Conservation (phyloP, 2,113 vertebrate genomes). For the Pteruthius melanotis region DNA sequence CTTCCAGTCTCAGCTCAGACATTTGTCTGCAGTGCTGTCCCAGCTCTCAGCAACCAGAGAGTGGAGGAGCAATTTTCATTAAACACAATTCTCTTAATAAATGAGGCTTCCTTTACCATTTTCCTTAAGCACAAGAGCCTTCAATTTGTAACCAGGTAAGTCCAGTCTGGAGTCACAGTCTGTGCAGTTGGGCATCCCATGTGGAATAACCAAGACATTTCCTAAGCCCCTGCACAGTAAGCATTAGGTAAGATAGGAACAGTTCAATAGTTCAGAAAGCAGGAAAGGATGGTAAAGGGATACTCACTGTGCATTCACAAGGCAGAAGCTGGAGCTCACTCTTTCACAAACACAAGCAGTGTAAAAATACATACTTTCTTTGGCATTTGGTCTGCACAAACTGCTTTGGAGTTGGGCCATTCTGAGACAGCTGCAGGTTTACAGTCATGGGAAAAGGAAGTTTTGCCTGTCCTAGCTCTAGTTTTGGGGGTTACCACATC, state of each 20-base stretch:
- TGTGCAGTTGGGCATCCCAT: fast-evolving
- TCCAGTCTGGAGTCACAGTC: background rate
- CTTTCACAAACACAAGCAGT: background rate
- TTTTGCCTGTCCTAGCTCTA: background rate
- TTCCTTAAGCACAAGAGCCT: background rate
- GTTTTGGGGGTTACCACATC: fast-evolving
- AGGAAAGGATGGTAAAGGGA: background rate
- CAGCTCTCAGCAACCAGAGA: background rate
- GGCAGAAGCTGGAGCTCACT: background rate
- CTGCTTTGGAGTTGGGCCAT: background rate
- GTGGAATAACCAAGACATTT: background rate
- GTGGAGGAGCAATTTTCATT: background rate
- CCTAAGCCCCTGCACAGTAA: background rate
- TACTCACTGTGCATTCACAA: background rate
- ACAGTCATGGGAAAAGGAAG: fast-evolving
- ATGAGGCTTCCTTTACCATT: background rate
- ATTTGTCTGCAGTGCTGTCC: background rate
- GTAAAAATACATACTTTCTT: fast-evolving
- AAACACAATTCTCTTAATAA: background rate
- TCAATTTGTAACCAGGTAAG: background rate
- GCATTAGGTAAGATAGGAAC: background rate
- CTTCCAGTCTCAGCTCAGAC: background rate
- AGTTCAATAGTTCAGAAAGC: background rate
- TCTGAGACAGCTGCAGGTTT: background rate
- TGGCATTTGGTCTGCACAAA: background rate